These are phyloP conservation scores for Amaurobius ferox DNA, from an alignment of 2,888 invertebrate genomes.

Conservation along the genomic window DNA sequence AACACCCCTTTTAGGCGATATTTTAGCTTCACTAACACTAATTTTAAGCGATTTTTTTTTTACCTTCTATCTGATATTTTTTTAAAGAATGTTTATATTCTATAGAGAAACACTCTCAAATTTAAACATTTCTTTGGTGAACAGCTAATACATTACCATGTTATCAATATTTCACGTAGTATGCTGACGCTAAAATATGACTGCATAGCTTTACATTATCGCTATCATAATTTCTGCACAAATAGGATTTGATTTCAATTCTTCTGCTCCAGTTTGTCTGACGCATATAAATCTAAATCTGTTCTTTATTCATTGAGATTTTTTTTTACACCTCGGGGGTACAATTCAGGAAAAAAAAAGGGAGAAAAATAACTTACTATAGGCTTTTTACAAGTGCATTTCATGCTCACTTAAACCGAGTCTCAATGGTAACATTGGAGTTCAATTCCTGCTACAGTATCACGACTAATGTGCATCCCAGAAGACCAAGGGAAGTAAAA, in stretches of 20 bases:
- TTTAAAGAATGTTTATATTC: too few relatives aligned
- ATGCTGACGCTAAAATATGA: too few relatives aligned
- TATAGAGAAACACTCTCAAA: too few relatives aligned
- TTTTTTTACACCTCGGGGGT: conserved; percentile 17
- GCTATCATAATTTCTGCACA: background rate
- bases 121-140: background rate
- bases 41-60: too few relatives aligned
- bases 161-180: background rate
- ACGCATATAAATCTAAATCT: conserved; percentile 48
- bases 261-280: background rate
- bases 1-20: too few relatives aligned
- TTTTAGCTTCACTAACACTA: too few relatives aligned
- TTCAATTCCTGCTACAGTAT: conserved; percentile 60
- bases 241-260: conserved; percentile 4
- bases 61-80: too few relatives aligned
- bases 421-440: conserved; percentile 67
- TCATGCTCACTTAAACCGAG: conserved; percentile 68
- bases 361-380: conserved; percentile 62
- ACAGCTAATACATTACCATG: background rate
- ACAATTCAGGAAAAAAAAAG: conserved; percentile 24
- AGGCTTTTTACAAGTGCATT: conserved; percentile 58
- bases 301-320: background rate
- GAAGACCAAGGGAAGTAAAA: conserved; percentile 46
- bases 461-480: conserved; percentile 62
- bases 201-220: background rate